Conservation (phyloP, 1,140 invertebrate genomes). For the Vanessa atalanta region DNA sequence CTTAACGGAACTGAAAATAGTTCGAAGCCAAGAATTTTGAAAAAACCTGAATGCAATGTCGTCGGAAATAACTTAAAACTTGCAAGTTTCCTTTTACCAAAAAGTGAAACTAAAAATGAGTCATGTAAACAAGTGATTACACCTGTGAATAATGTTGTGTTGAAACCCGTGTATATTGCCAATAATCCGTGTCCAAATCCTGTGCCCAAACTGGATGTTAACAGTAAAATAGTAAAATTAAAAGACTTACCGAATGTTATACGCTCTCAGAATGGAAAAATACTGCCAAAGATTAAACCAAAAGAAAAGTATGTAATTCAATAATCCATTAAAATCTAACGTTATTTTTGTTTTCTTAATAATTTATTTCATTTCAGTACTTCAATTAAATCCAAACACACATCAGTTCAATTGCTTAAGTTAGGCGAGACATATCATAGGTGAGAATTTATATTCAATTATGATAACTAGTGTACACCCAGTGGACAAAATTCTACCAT, state of each 20-base stretch:
- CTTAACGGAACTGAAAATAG: conserved; percentile 44
- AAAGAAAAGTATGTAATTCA: conserved; percentile 63
- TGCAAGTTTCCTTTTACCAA: conserved; percentile 67
- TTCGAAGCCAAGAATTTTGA: conserved; percentile 53
- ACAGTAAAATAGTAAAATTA: conserved; percentile 67
- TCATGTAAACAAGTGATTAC: conserved; percentile 49
- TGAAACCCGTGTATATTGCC: conserved; percentile 55
- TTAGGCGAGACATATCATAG: conserved; percentile 74
- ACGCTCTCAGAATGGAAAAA: conserved; percentile 50
- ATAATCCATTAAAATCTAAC: background rate
- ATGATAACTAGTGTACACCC: no score
- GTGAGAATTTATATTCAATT: conserved; percentile 34
- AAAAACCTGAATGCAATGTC: conserved; percentile 51
- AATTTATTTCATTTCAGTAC: conserved; percentile 43
- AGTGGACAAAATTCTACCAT: no score
- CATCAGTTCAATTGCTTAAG: conserved; percentile 72
- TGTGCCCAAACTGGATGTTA: conserved; percentile 59
- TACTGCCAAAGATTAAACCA: conserved; percentile 70
- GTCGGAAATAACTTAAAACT: conserved; percentile 70
- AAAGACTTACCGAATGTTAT: conserved; percentile 54
- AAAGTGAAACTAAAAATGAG: conserved; percentile 47
- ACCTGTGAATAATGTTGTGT: conserved; percentile 53
- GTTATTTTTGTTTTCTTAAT: conserved; percentile 1
- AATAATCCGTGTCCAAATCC: conserved; percentile 40
- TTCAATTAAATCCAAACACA: conserved; percentile 53